phyloP scores from a whole-genome alignment of 2,113 vertebrate species.

The Pteronura brasiliensis region DNA sequence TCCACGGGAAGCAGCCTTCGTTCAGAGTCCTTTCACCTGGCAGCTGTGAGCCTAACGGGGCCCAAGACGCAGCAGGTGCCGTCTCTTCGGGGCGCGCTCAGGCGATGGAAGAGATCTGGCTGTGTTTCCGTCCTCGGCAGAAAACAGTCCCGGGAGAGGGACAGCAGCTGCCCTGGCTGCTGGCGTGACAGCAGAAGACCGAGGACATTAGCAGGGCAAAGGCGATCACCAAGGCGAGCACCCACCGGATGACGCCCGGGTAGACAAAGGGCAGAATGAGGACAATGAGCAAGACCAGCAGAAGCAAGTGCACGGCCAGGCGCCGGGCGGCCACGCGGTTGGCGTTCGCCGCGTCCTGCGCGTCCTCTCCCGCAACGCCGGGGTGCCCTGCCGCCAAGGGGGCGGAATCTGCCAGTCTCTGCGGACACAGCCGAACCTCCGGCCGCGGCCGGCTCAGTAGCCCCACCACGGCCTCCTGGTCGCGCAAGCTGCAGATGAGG shows the following conservation, averaged over 20 bases:
- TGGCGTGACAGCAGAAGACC: constrained; percentile 78
- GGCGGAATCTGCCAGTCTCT: not conserved
- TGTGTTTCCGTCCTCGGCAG: constrained; percentile 66
- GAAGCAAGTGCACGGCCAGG: constrained; percentile 78
- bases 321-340: constrained; percentile 71
- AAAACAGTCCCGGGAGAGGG: not conserved
- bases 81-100: not conserved
- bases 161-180: constrained; percentile 22
- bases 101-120: constrained; percentile 66
- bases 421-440: constrained; percentile 44
- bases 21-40: no score
- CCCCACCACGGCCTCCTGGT: constrained; percentile 71
- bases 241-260: constrained; percentile 77
- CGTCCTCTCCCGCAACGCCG: not conserved
- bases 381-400: not conserved
- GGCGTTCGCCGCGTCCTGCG: fast-evolving
- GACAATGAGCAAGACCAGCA: constrained; percentile 74
- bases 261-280: constrained; percentile 82
- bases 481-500: constrained; percentile 80
- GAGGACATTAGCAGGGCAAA: constrained; percentile 77
- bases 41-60: not conserved
- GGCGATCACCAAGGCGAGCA: constrained; percentile 64
- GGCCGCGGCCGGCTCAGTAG: not conserved
- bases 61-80: not conserved
- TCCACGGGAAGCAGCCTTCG: not conserved